Evolutionary conservation across 1,140 invertebrate genomes (phyloP).

Genomic region (Doryteuthis pealeii): DNA sequence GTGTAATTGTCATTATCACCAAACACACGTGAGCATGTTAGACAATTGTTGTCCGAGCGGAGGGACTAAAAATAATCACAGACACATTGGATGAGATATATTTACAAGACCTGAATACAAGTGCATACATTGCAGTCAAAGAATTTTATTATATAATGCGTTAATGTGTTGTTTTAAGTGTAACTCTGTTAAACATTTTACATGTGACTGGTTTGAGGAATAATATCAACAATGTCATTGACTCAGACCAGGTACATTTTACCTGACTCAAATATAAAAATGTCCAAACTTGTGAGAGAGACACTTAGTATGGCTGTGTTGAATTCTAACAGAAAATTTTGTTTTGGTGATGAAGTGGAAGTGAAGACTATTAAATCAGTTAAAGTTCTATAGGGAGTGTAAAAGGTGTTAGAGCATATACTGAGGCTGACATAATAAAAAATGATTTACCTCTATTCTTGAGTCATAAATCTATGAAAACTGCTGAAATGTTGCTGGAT

Average conservation of each 20-base stretch:
- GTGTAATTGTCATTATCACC: too few relatives aligned
- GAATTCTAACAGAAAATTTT: neutral
- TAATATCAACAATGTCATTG: neutral
- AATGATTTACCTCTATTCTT: neutral
- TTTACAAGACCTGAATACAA: neutral
- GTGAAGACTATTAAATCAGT: neutral
- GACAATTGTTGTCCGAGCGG: neutral
- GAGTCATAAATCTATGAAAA: conserved; percentile 5
- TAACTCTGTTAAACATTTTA: neutral
- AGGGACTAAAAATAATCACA: neutral
- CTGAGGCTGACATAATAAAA: neutral
- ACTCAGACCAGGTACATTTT: neutral
- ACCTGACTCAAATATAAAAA: neutral
- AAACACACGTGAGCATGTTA: too few relatives aligned
- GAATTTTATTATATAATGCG: neutral
- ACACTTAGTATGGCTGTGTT: neutral
- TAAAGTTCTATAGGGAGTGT: neutral
- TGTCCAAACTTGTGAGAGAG: too few relatives aligned
- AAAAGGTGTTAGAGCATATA: neutral
- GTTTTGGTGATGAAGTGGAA: neutral
- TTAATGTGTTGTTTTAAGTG: neutral
- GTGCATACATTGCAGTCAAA: neutral
- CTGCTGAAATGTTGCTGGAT: neutral
- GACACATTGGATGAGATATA: neutral
- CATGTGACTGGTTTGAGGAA: neutral